phyloP scores from a whole-genome alignment of 2,113 vertebrate genomes.

The Numenius arquata region DNA sequence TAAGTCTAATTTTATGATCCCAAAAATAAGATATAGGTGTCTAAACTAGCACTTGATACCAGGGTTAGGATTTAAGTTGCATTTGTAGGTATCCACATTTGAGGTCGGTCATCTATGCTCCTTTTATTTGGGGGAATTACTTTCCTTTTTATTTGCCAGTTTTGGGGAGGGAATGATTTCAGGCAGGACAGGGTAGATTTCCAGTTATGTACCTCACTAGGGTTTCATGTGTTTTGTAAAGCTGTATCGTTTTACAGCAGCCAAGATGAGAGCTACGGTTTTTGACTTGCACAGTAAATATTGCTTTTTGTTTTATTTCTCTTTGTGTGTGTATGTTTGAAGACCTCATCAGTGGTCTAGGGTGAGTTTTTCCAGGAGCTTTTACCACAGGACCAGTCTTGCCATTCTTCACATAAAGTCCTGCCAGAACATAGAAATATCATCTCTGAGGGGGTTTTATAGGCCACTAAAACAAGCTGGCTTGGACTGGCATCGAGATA shows the following conservation, averaged over 20 bases:
- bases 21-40: fast-evolving
- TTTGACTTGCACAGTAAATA: neutral
- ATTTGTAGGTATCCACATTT: neutral
- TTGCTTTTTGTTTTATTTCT: neutral
- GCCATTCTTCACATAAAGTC: neutral
- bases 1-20: neutral
- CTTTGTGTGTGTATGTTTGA: neutral
- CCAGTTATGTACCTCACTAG: neutral
- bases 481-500: no score
- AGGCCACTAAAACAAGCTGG: no score
- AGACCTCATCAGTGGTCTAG: neutral
- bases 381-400: neutral
- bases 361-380: neutral
- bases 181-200: neutral
- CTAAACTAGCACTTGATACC: neutral
- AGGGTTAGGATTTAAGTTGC: neutral
- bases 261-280: neutral
- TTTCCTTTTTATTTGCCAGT: neutral
- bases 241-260: neutral
- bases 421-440: no score
- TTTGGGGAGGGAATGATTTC: neutral
- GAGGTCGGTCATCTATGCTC: neutral
- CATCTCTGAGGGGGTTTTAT: no score
- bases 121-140: neutral
- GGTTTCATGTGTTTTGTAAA: neutral